Conservation (phyloP, 2,888 invertebrate species). For the Limnephilus marmoratus region DNA sequence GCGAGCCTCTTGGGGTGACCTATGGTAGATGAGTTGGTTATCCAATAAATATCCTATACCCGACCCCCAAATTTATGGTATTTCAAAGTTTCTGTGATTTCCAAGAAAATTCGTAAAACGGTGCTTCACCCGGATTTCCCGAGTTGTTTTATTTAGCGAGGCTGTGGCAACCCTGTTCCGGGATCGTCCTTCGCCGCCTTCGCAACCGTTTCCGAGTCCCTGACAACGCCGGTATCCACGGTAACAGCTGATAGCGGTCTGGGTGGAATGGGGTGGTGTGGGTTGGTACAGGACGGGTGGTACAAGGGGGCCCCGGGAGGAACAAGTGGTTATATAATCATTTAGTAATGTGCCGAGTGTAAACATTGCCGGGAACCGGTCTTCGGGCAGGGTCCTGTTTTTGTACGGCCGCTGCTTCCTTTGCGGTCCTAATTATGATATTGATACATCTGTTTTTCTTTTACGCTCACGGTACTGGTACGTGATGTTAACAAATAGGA, state of each 20-base stretch:
- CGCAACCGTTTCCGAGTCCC: conserved; percentile 49
- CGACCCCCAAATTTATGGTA: no score
- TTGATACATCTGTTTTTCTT: neutral
- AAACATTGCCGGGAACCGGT: neutral
- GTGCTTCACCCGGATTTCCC: neutral
- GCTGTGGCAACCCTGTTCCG: conserved; percentile 22
- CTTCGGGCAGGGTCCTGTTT: neutral
- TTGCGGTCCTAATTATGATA: neutral
- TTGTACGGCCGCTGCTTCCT: neutral
- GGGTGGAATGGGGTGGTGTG: neutral
- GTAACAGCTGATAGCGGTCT: conserved; percentile 27
- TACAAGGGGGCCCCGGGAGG: neutral
- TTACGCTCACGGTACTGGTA: neutral
- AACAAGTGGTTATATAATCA: conserved; percentile 47
- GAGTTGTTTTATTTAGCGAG: neutral
- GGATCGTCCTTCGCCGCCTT: conserved; percentile 46
- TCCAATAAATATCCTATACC: no score
- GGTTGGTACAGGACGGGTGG: neutral
- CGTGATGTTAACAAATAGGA: neutral
- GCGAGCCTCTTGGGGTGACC: no score
- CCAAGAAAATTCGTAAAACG: neutral
- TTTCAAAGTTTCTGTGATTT: neutral
- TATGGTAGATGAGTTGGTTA: no score
- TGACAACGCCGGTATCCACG: conserved; percentile 48
- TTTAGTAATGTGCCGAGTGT: conserved; percentile 34